Conservation (phyloP, 92 coral and sea anemone species). For the Scolanthus callimorphus region DNA sequence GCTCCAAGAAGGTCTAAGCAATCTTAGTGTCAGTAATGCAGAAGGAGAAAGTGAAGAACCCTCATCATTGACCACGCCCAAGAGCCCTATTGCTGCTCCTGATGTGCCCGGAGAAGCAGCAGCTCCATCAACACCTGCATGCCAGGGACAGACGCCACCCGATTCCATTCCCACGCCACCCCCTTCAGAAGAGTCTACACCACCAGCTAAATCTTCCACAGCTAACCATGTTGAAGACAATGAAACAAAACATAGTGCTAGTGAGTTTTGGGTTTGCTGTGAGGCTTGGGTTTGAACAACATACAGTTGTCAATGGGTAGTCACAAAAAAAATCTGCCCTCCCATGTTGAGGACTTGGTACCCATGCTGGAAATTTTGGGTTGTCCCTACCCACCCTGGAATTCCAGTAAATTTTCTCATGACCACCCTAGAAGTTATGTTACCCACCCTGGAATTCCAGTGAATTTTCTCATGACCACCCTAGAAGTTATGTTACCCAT, state of each 20-base stretch:
- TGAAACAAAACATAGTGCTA: neutral
- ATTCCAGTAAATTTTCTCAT: too few species aligned
- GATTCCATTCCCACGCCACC: slow-evolving; percentile 78
- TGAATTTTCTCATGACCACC: too few species aligned
- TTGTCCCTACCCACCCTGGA: too few species aligned
- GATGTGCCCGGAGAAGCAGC: slow-evolving; percentile 9
- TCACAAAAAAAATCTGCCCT: too few species aligned
- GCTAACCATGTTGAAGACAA: neutral
- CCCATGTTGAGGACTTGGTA: too few species aligned
- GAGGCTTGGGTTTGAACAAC: too few species aligned
- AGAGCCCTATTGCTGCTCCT: slow-evolving; percentile 26
- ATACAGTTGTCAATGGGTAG: too few species aligned
- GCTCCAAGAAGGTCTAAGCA: slow-evolving; percentile 43
- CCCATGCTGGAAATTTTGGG: too few species aligned
- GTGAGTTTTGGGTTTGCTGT: too few species aligned
- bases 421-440: too few species aligned
- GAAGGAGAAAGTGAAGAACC: slow-evolving; percentile 10
- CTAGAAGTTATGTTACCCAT: too few species aligned
- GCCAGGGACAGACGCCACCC: slow-evolving; percentile 38
- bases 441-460: too few species aligned
- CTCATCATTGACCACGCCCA: slow-evolving; percentile 28
- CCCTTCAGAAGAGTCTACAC: slow-evolving; percentile 73
- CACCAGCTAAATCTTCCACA: slow-evolving; percentile 11
- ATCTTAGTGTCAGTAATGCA: slow-evolving; percentile 34
- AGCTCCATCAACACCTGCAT: slow-evolving; percentile 23